phyloP scores from a whole-genome alignment of 2,888 invertebrate genomes.

The Hemithea aestivaria region DNA sequence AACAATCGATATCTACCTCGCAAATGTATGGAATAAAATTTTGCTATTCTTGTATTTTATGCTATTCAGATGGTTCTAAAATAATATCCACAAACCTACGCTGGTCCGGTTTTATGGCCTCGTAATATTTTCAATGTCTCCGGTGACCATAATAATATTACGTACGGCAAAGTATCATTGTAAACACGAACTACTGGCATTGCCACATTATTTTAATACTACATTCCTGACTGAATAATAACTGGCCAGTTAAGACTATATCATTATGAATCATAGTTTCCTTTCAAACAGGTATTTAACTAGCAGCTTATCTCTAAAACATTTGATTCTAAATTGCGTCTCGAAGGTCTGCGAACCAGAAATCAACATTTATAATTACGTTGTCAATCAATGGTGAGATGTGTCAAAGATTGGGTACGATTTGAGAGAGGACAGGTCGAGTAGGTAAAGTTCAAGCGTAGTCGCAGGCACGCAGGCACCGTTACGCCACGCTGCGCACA shows the following conservation, averaged over 20 bases:
- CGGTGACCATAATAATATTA: constrained; percentile 10
- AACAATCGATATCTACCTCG: constrained; percentile 23
- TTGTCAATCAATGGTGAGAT: constrained; percentile 52
- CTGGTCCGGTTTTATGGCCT: constrained; percentile 28
- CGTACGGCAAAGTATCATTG: constrained; percentile 4
- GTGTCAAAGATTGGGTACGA: constrained; percentile 42
- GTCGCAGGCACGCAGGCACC: constrained; percentile 49
- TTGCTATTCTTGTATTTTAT: constrained; percentile 29
- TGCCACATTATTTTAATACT: constrained; percentile 5
- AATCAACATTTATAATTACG: constrained; percentile 56
- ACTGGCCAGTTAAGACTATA: constrained; percentile 8
- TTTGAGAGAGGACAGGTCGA: constrained; percentile 48
- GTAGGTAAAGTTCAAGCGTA: constrained; percentile 40
- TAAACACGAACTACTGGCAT: background rate
- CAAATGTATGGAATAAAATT: constrained; percentile 16
- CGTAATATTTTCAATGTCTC: constrained; percentile 31
- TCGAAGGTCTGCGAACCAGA: constrained; percentile 47
- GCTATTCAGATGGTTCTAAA: too few species aligned
- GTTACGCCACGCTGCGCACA: constrained; percentile 49
- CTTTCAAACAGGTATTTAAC: constrained; percentile 19
- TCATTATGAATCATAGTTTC: constrained; percentile 14
- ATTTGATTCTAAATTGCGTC: constrained; percentile 25
- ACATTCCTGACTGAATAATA: constrained; percentile 14
- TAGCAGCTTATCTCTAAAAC: constrained; percentile 20
- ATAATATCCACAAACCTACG: too few species aligned